These are phyloP conservation scores for Matsumyia berberina DNA, from an alignment of 2,888 invertebrate genomes.

Conservation along the genomic window DNA sequence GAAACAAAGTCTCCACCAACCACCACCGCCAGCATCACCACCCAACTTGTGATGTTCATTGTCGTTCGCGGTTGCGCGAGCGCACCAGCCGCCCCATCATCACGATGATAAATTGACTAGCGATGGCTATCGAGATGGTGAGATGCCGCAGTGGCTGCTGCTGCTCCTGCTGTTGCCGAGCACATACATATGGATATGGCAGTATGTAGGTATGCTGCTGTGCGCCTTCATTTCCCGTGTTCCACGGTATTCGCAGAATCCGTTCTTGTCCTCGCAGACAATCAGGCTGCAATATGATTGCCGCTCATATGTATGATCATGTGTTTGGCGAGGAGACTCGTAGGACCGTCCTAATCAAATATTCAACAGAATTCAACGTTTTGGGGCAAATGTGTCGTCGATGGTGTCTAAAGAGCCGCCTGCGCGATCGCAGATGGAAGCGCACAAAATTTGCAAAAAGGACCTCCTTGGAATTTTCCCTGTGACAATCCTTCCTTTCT, in stretches of 20 bases:
- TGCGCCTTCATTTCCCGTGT: slow-evolving; percentile 61
- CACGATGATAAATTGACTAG: slow-evolving; percentile 79
- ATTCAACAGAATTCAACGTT: slow-evolving; percentile 67
- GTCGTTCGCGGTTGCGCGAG: slow-evolving; percentile 69
- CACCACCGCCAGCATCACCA: slow-evolving; percentile 60
- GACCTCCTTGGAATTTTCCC: slow-evolving; percentile 68
- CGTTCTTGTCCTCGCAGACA: slow-evolving; percentile 77
- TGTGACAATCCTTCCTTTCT: slow-evolving; percentile 53
- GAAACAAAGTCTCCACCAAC: slow-evolving; percentile 51
- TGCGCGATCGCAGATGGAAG: slow-evolving; percentile 66
- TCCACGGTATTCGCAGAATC: slow-evolving; percentile 75
- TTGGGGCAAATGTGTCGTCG: slow-evolving; percentile 74
- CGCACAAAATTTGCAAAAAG: slow-evolving; percentile 68
- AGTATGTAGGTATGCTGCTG: slow-evolving; percentile 47
- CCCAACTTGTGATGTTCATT: slow-evolving; percentile 73
- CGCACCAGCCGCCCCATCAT: slow-evolving; percentile 76
- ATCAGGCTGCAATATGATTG: slow-evolving; percentile 77
- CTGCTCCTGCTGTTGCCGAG: slow-evolving; percentile 39
- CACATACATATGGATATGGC: slow-evolving; percentile 12
- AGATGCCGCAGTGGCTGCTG: slow-evolving; percentile 76
- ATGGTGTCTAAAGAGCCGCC: slow-evolving; percentile 84
- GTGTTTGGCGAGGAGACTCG: slow-evolving; percentile 22
- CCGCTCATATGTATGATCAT: slow-evolving; percentile 8
- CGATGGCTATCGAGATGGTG: slow-evolving; percentile 76
- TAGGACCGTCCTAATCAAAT: slow-evolving; percentile 72